Conservation (phyloP, 2,888 invertebrate species). For the Pachymerium ferrugineum region DNA sequence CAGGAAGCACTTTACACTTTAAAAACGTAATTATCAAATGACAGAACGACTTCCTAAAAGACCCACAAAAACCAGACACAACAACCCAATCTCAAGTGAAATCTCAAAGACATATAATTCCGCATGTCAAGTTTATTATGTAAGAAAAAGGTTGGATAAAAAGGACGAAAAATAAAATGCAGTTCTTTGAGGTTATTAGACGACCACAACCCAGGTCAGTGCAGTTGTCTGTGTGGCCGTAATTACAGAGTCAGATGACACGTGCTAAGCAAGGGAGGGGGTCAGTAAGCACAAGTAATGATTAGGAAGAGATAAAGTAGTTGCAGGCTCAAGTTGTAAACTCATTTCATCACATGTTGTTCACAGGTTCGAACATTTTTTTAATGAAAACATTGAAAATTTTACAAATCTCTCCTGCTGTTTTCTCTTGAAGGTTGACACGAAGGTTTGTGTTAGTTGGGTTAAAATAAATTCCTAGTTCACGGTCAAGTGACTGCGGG, state of each 20-base stretch:
- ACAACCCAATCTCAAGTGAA: neutral
- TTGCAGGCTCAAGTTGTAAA: neutral
- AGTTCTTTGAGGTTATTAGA: neutral
- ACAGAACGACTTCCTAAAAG: constrained; percentile 4
- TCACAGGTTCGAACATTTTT: no score
- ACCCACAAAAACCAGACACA: neutral
- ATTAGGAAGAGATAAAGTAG: neutral
- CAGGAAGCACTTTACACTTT: constrained; percentile 10
- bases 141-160: neutral
- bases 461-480: neutral
- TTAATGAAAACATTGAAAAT: no score
- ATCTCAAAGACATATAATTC: neutral
- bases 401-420: no score
- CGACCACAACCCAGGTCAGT: constrained; percentile 12
- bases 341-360: no score
- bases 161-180: neutral
- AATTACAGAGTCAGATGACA: constrained; percentile 5
- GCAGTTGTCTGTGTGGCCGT: neutral
- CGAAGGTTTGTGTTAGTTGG: neutral
- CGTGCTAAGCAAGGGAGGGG: neutral
- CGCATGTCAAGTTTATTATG: neutral
- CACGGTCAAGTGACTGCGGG: neutral
- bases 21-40: constrained; percentile 3
- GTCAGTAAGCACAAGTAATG: constrained; percentile 10
- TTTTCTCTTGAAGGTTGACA: neutral